Percentiles rank a stretch among this genome's conserved stretches.
Evolutionary conservation across 2,888 invertebrate genomes (phyloP).

Genomic region (Athripsodes cinereus): DNA sequence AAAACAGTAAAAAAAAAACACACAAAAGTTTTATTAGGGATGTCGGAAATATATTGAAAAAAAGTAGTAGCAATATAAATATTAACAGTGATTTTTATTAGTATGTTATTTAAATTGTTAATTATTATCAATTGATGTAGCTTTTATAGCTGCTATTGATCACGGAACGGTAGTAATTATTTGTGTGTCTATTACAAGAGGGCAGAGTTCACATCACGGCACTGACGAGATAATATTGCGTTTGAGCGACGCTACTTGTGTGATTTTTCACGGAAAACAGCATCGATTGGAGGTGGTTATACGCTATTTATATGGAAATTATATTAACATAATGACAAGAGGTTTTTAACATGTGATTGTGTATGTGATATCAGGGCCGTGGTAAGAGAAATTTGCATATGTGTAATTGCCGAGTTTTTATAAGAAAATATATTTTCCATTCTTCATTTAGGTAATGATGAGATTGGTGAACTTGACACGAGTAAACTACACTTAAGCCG

Average conservation of each 20-base stretch:
- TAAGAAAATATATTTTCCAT: neutral
- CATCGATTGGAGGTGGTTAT: neutral
- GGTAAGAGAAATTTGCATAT: neutral
- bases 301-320: neutral
- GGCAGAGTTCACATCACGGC: neutral
- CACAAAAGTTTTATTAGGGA: no score
- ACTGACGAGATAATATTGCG: neutral
- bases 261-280: neutral
- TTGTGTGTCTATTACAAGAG: neutral
- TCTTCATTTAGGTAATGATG: neutral
- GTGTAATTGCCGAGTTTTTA: neutral
- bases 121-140: no score
- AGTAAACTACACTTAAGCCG: no score
- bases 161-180: no score
- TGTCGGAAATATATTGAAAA: no score
- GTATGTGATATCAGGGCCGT: neutral
- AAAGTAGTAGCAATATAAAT: no score
- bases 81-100: no score
- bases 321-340: neutral
- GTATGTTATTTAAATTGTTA: no score
- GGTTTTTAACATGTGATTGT: neutral
- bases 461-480: no score
- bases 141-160: no score
- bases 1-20: no score
- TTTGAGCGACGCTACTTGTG: neutral